Percentiles rank a stretch among this genome's conserved stretches.
Evolutionary conservation across 23 tunicate species (phyloP).

Genomic region (Ascidia mentula): DNA sequence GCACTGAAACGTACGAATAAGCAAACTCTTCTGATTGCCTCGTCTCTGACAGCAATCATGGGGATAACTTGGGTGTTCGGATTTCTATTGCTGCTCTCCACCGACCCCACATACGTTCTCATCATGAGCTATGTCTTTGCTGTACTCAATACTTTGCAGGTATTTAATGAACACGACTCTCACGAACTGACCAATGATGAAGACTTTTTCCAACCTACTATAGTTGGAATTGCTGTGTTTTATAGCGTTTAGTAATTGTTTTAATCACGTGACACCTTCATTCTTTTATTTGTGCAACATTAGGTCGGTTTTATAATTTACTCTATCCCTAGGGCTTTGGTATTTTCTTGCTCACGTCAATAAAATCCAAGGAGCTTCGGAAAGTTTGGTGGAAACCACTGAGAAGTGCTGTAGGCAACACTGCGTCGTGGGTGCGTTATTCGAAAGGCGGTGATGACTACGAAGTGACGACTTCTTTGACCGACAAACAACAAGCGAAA

Average conservation of each 20-base stretch:
- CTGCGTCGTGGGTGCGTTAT: not conserved
- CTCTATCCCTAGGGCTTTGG: not conserved
- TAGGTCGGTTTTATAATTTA: too few relatives aligned
- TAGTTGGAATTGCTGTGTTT: too few relatives aligned
- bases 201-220: too few relatives aligned
- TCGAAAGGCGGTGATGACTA: not conserved
- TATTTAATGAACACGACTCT: too few relatives aligned
- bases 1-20: conserved; percentile 9
- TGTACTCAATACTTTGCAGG: conserved; percentile 32
- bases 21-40: conserved; percentile 13
- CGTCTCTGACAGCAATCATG: conserved; percentile 1
- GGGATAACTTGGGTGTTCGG: conserved; percentile 33
- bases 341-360: not conserved
- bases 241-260: too few relatives aligned
- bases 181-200: too few relatives aligned
- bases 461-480: not conserved
- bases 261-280: too few relatives aligned
- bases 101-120: conserved; percentile 10
- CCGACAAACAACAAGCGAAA: not conserved
- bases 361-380: not conserved
- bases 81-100: conserved; percentile 21
- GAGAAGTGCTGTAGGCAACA: conserved; percentile 1
- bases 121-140: conserved; percentile 36
- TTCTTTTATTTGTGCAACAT: too few relatives aligned
- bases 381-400: conserved; percentile 1